Percentiles rank a stretch among this genome's conserved stretches.
Evolutionary conservation across 2,113 vertebrate genomes (phyloP).

Genomic region (Progne subis): DNA sequence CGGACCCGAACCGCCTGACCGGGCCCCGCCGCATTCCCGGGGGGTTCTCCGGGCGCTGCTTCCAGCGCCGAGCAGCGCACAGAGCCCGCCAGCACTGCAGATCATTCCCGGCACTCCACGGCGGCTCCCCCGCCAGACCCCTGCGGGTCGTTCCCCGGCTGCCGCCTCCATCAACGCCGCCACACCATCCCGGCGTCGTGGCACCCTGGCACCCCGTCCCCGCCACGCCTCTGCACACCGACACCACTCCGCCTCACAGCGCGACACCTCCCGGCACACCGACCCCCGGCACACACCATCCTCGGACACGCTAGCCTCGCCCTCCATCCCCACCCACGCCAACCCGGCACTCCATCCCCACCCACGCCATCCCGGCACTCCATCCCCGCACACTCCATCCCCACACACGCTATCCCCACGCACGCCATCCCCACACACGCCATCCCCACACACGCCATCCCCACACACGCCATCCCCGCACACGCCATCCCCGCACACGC

Average conservation of each 20-base stretch:
- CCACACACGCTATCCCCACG: background rate
- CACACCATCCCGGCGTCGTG: too few species aligned
- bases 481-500: background rate
- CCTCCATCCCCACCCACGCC: too few species aligned
- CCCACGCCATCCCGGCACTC: background rate
- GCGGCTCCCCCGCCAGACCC: background rate
- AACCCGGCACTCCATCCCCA: too few species aligned
- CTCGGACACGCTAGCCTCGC: too few species aligned
- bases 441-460: background rate
- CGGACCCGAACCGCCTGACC: rapidly evolving
- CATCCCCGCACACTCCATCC: too few species aligned
- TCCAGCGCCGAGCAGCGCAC: background rate
- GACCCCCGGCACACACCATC: too few species aligned
- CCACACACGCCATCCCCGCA: background rate
- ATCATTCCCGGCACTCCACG: background rate
- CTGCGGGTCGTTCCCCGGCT: background rate
- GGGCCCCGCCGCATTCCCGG: rapidly evolving
- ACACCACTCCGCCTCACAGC: background rate
- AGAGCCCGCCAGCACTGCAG: rapidly evolving
- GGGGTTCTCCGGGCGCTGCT: rapidly evolving
- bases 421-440: background rate
- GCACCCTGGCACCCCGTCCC: too few species aligned
- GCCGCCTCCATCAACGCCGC: background rate
- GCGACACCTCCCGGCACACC: too few species aligned
- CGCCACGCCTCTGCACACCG: background rate